phyloP scores from a whole-genome alignment of 2,797 vertebrate species.

The Leptodactylus fallax region DNA sequence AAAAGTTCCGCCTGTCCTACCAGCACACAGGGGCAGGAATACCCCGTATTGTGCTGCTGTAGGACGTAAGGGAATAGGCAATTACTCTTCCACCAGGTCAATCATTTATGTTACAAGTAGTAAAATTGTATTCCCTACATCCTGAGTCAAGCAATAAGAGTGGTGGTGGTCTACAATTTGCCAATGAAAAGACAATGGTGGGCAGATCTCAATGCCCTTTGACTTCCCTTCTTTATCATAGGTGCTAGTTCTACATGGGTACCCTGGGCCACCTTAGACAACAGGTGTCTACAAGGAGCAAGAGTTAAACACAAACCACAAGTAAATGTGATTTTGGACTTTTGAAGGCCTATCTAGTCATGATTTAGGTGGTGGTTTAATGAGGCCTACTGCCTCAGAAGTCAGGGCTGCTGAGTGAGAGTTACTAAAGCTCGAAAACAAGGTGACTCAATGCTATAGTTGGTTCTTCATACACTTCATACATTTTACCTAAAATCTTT shows the following conservation, averaged over 20 bases:
- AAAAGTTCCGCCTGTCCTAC: no score
- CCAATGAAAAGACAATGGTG: background rate
- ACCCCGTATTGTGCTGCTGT: no score
- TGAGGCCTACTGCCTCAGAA: background rate
- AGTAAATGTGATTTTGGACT: background rate
- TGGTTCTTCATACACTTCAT: background rate
- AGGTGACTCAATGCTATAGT: background rate
- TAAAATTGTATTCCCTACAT: no score
- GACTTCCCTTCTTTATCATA: background rate
- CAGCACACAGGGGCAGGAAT: no score
- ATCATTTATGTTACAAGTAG: no score
- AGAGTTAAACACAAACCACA: background rate
- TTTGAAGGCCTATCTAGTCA: background rate
- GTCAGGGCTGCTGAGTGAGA: background rate
- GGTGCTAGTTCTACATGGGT: background rate
- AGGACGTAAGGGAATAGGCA: no score
- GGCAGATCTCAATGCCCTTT: background rate
- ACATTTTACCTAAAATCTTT: background rate
- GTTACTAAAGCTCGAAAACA: background rate
- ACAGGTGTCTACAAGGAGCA: background rate
- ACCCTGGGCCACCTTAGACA: background rate
- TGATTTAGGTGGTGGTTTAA: background rate
- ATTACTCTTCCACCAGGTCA: background rate
- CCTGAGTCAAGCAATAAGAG: no score
- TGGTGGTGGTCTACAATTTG: background rate